These are phyloP conservation scores for Nesometra sesokonis DNA, from an alignment of 35 echinoderm and acorn worm genomes.

Conservation along the genomic window DNA sequence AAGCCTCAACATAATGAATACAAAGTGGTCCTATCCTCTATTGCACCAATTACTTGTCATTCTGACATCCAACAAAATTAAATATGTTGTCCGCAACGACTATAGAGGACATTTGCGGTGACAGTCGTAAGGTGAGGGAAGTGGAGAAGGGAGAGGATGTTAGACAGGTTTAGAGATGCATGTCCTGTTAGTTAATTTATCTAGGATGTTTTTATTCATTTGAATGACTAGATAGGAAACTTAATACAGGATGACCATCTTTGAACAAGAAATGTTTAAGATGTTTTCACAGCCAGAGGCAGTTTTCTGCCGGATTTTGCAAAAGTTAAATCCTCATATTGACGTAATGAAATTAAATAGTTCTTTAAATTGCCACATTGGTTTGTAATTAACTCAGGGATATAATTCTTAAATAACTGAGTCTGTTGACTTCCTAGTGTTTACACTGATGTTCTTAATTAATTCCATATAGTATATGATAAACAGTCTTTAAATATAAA, in stretches of 20 bases:
- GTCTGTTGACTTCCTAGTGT: too few relatives aligned
- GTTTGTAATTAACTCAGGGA: background rate
- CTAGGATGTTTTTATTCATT: background rate
- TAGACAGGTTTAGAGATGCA: too few relatives aligned
- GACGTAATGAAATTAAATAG: background rate
- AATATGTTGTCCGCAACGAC: background rate
- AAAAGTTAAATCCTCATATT: background rate
- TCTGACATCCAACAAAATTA: background rate
- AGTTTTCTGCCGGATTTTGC: background rate
- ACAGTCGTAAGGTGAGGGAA: background rate
- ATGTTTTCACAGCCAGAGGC: background rate
- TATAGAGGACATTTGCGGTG: background rate
- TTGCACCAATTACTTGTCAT: background rate
- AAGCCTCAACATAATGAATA: too few relatives aligned
- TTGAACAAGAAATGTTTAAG: background rate
- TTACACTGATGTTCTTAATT: too few relatives aligned
- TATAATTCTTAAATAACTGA: background rate
- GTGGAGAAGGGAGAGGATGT: background rate
- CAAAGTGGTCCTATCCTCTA: too few relatives aligned
- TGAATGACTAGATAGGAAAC: background rate
- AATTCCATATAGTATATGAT: too few relatives aligned
- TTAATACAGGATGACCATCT: background rate
- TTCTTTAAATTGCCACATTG: background rate
- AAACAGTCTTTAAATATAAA: too few relatives aligned
- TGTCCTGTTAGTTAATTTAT: background rate